Evolutionary conservation across 2,113 vertebrate genomes (phyloP), one percentile per base, ranked within the genome.

Genomic region (Corythornis madagascariensis): DNA sequence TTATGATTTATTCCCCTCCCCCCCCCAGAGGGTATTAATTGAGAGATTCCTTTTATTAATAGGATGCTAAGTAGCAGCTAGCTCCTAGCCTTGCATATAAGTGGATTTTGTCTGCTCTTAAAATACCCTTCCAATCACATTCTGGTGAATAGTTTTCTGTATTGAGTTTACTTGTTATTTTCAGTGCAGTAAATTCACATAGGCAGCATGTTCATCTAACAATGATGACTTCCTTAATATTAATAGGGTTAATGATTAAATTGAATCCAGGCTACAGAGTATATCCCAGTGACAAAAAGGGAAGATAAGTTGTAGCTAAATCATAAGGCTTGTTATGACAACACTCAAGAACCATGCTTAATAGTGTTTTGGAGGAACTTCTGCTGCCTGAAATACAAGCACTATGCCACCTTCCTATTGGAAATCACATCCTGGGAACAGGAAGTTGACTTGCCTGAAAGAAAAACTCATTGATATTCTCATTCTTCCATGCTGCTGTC

Each of bases 31-130:
- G 63, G 76, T 88, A 74, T 77, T 75, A 56, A 66, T 83, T 89
- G 70, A 79, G 69, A 84, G 38, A 81, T 76, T 79, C 42, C 45
- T 90, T 92, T 74, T 76, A 55, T 87, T 94, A 69, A 66, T 59
- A 81, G 43, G 43, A 47, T 86, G 60, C 55, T 86, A 93, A 93
- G 42, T 63, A 82, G 79, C 38, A 81, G 38, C 31, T 76, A 82
- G 52, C n/a, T 88, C 60, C 25, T 73, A 92, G 66, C 29, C 80
- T 63, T n/a, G 16, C 57, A 82, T 16, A 18, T 89, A 78, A 92
- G 74, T 87, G 57, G 70, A 90, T 94, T 91, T 86, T 79, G 55
- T 81, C 42, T 87, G 78, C 59, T 92, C 71, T 82, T 82, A 84
- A 93, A 88, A 83, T 90, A 93, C 25, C 45, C 55, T 86, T 79